A percentile compares a stretch with the other conserved stretches of the same genome.
Conservation (phyloP, 1,140 invertebrate species). For the Andricus grossulariae region DNA sequence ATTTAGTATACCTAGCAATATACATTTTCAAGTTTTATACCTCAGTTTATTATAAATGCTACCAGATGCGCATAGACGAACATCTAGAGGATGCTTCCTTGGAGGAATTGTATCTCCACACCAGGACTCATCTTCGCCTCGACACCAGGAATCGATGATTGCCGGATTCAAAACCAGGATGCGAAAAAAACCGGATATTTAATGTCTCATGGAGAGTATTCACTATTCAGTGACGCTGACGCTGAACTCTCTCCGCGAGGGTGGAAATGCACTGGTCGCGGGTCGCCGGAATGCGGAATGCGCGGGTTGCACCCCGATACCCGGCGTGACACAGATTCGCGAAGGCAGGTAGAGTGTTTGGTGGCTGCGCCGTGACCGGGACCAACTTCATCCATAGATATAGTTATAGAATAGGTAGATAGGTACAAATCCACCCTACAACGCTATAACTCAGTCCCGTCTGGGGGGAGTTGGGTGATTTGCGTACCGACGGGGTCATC, state of each 20-base stretch:
- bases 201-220: background rate
- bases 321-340: slow-evolving; percentile 62
- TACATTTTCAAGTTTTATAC: too few relatives aligned
- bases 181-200: background rate
- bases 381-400: slow-evolving; percentile 8
- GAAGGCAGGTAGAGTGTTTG: slow-evolving; percentile 42
- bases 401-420: slow-evolving; percentile 42
- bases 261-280: slow-evolving; percentile 53
- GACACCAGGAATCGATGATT: too few relatives aligned
- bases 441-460: slow-evolving; percentile 27
- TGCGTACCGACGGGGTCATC: slow-evolving; percentile 27
- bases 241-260: slow-evolving; percentile 35
- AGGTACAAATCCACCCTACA: slow-evolving; percentile 29
- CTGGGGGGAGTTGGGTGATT: slow-evolving; percentile 1
- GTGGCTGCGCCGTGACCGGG: slow-evolving; percentile 47
- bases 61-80: too few relatives aligned
- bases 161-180: background rate
- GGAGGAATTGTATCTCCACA: too few relatives aligned
- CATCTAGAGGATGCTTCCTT: too few relatives aligned
- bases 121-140: too few relatives aligned
- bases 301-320: slow-evolving; percentile 40
- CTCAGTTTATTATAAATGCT: too few relatives aligned
- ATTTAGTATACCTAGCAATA: too few relatives aligned
- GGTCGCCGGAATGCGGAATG: slow-evolving; percentile 36
- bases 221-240: background rate